Percentiles rank a stretch among this genome's conserved stretches.
phyloP scores from a whole-genome alignment of 2,113 vertebrate genomes.

The Xenopus tropicalis region UCB_Xtro_10.0 CM004449.2:22472001-22472500 shows the following conservation, averaged over 20 bases:
- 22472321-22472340: slow-evolving; percentile 41
- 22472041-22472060: too few species aligned
- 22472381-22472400: slow-evolving; percentile 19
- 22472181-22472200: slow-evolving; percentile 41
- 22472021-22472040: too few species aligned
- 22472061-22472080: not conserved
- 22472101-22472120: slow-evolving; percentile 8
- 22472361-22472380: slow-evolving; percentile 43
- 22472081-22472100: not conserved
- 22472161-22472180: slow-evolving; percentile 41
- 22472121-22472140: not conserved
- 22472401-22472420: slow-evolving; percentile 27
- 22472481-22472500: slow-evolving; percentile 19
- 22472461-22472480: slow-evolving; percentile 34
- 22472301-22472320: slow-evolving; percentile 31
- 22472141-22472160: slow-evolving; percentile 36
- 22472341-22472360: slow-evolving; percentile 43
- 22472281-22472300: slow-evolving; percentile 44
- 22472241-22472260: slow-evolving; percentile 44
- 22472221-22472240: slow-evolving; percentile 33
- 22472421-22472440: slow-evolving; percentile 44
- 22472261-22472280: slow-evolving; percentile 29
- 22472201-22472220: slow-evolving; percentile 40
- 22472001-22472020: too few species aligned
- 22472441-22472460: slow-evolving; percentile 40